Base-by-base conservation (phyloP, 2,888 invertebrate genomes). In the Globia sparganii region DNA sequence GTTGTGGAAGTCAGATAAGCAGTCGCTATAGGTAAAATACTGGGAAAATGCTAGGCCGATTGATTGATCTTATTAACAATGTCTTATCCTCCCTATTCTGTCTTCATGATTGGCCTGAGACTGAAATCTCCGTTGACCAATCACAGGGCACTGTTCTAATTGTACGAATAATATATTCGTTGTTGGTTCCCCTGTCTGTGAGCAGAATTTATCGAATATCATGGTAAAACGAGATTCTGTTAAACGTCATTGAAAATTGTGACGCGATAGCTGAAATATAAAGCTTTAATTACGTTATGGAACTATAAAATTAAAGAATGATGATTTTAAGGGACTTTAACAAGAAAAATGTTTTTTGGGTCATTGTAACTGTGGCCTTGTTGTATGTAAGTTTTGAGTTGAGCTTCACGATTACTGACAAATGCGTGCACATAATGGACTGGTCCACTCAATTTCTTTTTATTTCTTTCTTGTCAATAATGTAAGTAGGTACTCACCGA, bases 41-140 rank as follows among this genome's bases (percentile, higher is more conserved):
- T 53, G 21, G 34, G 0, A 61, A 34, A 25, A 11, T 11, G 21
- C 25, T 25, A 25, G 11, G 4, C 11, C 34, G 34, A 34, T 4
- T 2, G 9, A 34, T 61, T 25, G 1, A 11, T n/a, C 53, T 4
- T n/a, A 13, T 56, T 1, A 11, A 8, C 28, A 34, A 65, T 11
- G 72, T 59, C 75, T 72, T 86, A 86, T 92, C 93, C 91, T 83
- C 67, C 74, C 46, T 84, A 90, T 21, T 79, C 84, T 78, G 46
- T 78, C 86, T 59, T 31, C 74, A 65, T 86, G 87, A 88, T 89
- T 86, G 86, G 84, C 86, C 84, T 83, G 87, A 89, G 86, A 90
- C 91, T 91, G 88, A 91, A 92, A 92, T 91, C 91, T 90, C 90
- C 85, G 86, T 90, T 92, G 92, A 91, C 93, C 93, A 93, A 93